Evolutionary conservation across 2,888 invertebrate species (phyloP).

Genomic region (Lasioglossum vierecki): DNA sequence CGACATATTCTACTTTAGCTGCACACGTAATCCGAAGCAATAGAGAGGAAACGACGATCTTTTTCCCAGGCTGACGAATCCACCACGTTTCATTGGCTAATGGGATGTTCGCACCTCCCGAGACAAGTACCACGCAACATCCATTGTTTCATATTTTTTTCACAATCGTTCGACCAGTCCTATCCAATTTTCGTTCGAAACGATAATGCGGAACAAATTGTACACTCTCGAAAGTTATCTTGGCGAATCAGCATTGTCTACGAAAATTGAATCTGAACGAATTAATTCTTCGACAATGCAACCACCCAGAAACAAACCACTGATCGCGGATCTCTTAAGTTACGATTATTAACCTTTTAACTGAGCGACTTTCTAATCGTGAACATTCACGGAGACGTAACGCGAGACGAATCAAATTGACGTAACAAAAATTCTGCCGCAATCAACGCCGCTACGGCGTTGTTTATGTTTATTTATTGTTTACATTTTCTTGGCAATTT

Average conservation of each 20-base stretch:
- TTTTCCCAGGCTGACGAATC: constrained; percentile 7
- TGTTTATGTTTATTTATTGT: background rate
- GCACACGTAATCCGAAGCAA: constrained; percentile 11
- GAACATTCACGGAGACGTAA: background rate
- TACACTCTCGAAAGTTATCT: background rate
- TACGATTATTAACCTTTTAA: background rate
- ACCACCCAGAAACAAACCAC: background rate
- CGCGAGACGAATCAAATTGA: background rate
- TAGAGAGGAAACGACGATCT: constrained; percentile 13
- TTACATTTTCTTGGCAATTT: no score
- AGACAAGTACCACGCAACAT: background rate
- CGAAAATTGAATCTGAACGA: background rate
- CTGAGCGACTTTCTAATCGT: background rate
- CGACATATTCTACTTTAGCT: background rate
- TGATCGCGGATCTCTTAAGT: background rate
- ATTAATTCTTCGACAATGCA: background rate
- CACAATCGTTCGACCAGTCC: background rate
- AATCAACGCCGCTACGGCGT: no score
- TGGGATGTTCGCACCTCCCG: constrained; percentile 2
- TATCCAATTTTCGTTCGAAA: background rate
- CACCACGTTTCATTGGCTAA: background rate
- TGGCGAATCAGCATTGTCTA: background rate
- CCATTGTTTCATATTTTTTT: background rate
- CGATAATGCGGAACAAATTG: background rate
- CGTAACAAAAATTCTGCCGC: no score